Percentiles rank a stretch among this genome's conserved stretches.
Conservation (phyloP, 2,797 vertebrate species). For the Odontamblyopus lacepedii region DNA sequence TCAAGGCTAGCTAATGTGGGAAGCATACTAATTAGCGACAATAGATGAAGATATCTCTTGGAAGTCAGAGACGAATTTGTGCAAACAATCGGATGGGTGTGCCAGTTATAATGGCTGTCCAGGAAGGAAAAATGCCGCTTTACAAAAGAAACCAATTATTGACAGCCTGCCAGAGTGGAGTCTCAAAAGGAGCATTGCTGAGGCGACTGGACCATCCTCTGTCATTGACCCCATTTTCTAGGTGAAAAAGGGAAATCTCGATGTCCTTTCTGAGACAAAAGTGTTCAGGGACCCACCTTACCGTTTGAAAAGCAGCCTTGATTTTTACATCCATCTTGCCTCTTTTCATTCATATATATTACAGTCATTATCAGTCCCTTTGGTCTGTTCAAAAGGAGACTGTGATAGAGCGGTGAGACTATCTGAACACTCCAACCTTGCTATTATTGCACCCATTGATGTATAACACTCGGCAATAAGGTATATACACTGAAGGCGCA, state of each 20-base stretch:
- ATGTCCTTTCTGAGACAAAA: slow-evolving; percentile 65
- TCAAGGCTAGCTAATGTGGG: slow-evolving; percentile 72
- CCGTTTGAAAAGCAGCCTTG: slow-evolving; percentile 56
- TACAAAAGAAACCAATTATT: slow-evolving; percentile 74
- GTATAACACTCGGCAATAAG: slow-evolving; percentile 35
- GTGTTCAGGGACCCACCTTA: slow-evolving; percentile 46
- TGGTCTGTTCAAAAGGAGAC: slow-evolving; percentile 60
- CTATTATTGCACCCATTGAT: slow-evolving; percentile 59
- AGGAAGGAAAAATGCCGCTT: slow-evolving; percentile 74
- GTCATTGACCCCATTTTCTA: slow-evolving; percentile 45
- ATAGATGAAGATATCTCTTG: slow-evolving; percentile 49
- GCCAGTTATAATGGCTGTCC: slow-evolving; percentile 68
- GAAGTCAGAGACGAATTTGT: slow-evolving; percentile 63
- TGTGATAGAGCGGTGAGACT: slow-evolving; percentile 59
- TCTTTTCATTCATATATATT: slow-evolving; percentile 69
- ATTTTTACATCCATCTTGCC: slow-evolving; percentile 68
- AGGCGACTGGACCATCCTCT: slow-evolving; percentile 24
- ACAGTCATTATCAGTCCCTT: slow-evolving; percentile 60
- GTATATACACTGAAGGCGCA: slow-evolving; percentile 19
- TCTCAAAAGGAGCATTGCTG: slow-evolving; percentile 54
- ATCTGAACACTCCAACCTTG: slow-evolving; percentile 48
- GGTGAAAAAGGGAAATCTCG: slow-evolving; percentile 34
- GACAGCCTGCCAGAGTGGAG: slow-evolving; percentile 64
- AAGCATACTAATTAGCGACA: slow-evolving; percentile 72
- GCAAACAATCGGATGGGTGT: slow-evolving; percentile 73